Percentiles rank a stretch among this genome's conserved stretches.
Conservation (phyloP, 2,113 vertebrate genomes). For the Nyctibius bracteatus region DNA sequence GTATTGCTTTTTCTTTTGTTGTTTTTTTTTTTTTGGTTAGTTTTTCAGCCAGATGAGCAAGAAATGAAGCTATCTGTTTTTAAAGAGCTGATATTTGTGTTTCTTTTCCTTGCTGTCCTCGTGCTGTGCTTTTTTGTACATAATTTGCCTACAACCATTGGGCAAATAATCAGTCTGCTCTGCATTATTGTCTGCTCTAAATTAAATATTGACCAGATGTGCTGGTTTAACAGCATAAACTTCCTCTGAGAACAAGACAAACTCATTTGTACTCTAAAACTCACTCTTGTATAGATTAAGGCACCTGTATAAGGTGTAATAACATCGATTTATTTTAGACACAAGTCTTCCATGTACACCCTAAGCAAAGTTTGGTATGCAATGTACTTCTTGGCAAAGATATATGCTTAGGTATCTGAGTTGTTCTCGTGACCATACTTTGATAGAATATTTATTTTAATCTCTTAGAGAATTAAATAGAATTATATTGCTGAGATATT, state of each 20-base stretch:
- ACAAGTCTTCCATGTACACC: not conserved
- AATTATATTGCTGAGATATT: not conserved
- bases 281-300: not conserved
- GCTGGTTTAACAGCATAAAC: not conserved
- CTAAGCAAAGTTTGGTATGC: not conserved
- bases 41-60: not conserved
- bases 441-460: not conserved
- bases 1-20: not conserved
- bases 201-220: not conserved
- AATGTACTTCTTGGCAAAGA: not conserved
- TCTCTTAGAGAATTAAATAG: not conserved
- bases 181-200: not conserved
- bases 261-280: not conserved
- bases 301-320: not conserved
- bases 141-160: not conserved
- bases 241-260: not conserved
- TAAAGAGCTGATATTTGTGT: not conserved
- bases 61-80: not conserved
- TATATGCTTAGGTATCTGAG: fast-evolving
- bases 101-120: not conserved
- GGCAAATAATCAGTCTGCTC: not conserved
- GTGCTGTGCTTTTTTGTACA: not conserved
- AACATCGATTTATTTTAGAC: not conserved
- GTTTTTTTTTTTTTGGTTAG: not conserved
- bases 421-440: not conserved